A percentile compares a stretch with the other conserved stretches of the same genome.
phyloP scores from a whole-genome alignment of 2,797 vertebrate genomes.

The Tolypeutes matacus region DNA sequence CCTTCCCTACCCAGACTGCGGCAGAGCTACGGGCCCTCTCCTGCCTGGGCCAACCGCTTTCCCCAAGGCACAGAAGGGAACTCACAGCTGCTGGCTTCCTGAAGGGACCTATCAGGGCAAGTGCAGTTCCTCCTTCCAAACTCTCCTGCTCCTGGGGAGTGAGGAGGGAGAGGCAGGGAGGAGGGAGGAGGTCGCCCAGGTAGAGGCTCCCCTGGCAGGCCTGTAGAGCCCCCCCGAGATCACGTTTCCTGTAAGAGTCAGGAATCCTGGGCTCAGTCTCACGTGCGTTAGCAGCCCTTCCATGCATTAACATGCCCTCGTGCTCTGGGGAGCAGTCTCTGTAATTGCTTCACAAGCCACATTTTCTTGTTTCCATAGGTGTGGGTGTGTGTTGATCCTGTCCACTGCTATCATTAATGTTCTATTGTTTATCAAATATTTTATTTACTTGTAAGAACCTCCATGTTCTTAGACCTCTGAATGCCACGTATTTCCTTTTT shows the following conservation, averaged over 20 bases:
- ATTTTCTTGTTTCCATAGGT: not conserved
- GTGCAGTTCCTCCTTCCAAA: no score
- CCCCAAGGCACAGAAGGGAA: not conserved
- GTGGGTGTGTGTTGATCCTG: no score
- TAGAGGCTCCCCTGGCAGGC: not conserved
- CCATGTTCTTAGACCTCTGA: not conserved
- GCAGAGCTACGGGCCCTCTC: not conserved
- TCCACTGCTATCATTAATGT: not conserved
- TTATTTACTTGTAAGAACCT: not conserved
- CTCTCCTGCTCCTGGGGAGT: not conserved
- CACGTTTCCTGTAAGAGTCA: fast-evolving
- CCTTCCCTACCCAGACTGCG: not conserved
- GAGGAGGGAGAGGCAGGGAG: fast-evolving
- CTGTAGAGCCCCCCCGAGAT: not conserved
- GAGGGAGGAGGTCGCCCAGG: no score
- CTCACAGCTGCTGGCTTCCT: not conserved
- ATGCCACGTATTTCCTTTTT: not conserved
- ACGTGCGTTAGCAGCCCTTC: fast-evolving
- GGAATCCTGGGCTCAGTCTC: not conserved
- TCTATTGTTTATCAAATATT: not conserved
- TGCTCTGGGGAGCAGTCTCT: not conserved
- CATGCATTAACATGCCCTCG: not conserved
- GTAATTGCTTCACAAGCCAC: not conserved
- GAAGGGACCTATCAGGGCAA: not conserved
- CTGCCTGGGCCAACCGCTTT: not conserved